Conservation (phyloP, 2,113 vertebrate species). For the Leucopternis melanops region DNA sequence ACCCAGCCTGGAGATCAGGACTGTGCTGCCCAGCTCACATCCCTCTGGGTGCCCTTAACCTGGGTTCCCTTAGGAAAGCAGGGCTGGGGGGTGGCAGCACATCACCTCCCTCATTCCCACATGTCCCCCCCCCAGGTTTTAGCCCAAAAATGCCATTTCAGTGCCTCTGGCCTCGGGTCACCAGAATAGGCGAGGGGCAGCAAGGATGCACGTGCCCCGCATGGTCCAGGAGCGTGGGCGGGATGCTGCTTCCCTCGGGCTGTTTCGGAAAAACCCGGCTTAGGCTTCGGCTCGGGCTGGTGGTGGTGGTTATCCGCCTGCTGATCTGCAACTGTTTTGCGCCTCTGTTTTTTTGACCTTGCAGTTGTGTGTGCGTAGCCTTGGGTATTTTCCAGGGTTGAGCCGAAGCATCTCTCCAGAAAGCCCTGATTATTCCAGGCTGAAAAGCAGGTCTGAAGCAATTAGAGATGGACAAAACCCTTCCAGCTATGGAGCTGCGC, state of each 20-base stretch:
- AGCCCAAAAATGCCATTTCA: background rate
- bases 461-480: background rate
- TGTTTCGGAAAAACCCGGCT: background rate
- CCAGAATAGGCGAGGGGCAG: accelerated
- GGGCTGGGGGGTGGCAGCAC: background rate
- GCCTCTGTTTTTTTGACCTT: background rate
- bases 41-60: background rate
- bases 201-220: background rate
- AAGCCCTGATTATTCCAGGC: background rate
- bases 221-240: accelerated
- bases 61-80: background rate
- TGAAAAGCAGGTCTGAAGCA: background rate
- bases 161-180: background rate
- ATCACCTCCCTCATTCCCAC: background rate
- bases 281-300: accelerated
- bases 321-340: background rate
- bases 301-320: accelerated
- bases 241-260: background rate
- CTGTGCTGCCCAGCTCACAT: accelerated
- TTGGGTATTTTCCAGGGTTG: background rate
- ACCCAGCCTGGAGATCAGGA: background rate
- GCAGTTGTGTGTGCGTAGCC: background rate
- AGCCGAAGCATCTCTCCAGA: background rate
- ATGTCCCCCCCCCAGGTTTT: background rate
- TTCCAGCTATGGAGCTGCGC: background rate